phyloP scores from a whole-genome alignment of 2,888 invertebrate species.

The Mycalesis mineus region DNA sequence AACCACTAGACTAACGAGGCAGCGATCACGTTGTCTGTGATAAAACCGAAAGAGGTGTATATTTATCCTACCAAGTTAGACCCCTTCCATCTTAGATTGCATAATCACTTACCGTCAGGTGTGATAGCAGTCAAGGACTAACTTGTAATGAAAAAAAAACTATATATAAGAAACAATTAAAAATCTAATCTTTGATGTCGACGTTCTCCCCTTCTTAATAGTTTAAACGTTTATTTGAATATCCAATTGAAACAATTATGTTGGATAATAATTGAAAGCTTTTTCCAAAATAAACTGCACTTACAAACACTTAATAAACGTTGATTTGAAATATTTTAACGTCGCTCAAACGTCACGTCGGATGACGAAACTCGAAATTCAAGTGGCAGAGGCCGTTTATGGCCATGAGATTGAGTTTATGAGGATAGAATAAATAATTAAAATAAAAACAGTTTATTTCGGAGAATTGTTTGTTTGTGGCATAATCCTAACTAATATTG shows the following conservation, averaged over 20 bases:
- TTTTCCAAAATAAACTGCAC: conserved; percentile 34
- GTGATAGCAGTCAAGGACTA: no score
- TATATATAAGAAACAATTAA: no score
- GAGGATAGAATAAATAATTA: neutral
- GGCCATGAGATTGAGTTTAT: neutral
- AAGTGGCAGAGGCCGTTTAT: conserved; percentile 37
- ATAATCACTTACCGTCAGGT: no score
- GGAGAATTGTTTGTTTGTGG: no score
- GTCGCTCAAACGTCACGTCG: conserved; percentile 51
- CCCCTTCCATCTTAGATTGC: no score
- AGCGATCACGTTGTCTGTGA: no score
- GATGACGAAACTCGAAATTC: conserved; percentile 51
- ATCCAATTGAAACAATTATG: conserved; percentile 17
- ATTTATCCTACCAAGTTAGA: no score
- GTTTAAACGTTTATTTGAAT: neutral
- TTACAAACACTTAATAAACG: conserved; percentile 46
- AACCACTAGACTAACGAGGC: no score
- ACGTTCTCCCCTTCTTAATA: neutral
- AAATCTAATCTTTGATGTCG: no score
- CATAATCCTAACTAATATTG: no score
- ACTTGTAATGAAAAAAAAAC: no score
- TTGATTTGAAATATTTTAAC: conserved; percentile 58
- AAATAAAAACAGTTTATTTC: neutral
- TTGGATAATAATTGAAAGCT: conserved; percentile 32
- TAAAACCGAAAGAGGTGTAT: no score